Evolutionary conservation across 2,888 invertebrate genomes (phyloP).

Genomic region (Onthophagus sagittarius): DNA sequence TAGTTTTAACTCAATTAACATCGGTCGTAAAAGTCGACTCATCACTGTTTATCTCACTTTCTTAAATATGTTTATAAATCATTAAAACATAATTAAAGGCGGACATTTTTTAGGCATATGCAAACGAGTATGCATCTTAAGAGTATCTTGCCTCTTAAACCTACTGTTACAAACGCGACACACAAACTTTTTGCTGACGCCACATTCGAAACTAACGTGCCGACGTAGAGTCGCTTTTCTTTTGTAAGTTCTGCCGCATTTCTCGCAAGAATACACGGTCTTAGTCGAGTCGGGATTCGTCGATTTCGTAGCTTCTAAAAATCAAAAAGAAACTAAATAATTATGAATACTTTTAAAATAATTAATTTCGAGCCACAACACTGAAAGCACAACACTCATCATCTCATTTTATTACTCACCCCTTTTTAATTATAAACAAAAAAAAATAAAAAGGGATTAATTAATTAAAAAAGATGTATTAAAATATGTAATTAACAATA

Average conservation of each 20-base stretch:
- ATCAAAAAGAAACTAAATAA: neutral
- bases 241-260: conserved; percentile 12
- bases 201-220: conserved; percentile 67
- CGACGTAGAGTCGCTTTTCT: conserved; percentile 43
- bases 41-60: too few relatives aligned
- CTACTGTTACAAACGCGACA: conserved; percentile 39
- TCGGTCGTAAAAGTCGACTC: too few relatives aligned
- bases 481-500: neutral
- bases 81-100: too few relatives aligned
- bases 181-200: conserved; percentile 58
- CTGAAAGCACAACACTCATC: neutral
- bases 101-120: neutral
- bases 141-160: conserved; percentile 16
- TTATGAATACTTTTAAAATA: neutral
- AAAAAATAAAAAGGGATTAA: neutral
- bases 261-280: neutral
- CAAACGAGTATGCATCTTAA: conserved; percentile 11
- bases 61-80: too few relatives aligned
- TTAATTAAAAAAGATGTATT: neutral
- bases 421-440: neutral
- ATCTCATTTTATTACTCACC: neutral
- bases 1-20: too few relatives aligned
- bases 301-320: neutral
- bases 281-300: neutral
- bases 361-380: neutral